A percentile compares a stretch with the other conserved stretches of the same genome.
phyloP scores from a whole-genome alignment of 2,797 vertebrate genomes.

The Hippocampus kuda region DNA sequence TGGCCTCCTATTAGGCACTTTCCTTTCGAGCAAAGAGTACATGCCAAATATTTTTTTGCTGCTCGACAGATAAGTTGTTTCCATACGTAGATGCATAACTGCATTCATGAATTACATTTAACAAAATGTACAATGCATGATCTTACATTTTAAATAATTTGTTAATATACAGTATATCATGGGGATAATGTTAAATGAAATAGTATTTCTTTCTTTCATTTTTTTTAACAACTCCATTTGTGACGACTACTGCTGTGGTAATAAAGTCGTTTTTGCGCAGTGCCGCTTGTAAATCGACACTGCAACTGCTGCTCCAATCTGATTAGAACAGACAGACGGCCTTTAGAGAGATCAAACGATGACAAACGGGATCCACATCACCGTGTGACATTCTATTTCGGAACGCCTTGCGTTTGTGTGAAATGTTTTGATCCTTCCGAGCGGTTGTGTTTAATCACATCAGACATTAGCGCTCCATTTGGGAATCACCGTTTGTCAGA shows the following conservation, averaged over 20 bases:
- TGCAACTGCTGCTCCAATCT: background rate
- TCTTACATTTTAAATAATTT: background rate
- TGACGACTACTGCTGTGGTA: no score
- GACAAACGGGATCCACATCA: background rate
- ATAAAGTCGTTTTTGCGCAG: background rate
- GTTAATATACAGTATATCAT: background rate
- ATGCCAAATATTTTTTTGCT: no score
- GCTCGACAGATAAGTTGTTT: no score
- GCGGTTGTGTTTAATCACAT: background rate
- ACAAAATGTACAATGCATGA: no score
- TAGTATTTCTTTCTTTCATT: no score
- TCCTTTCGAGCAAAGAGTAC: no score
- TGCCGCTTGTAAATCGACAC: background rate
- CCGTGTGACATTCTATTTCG: background rate
- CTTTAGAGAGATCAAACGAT: constrained; percentile 1
- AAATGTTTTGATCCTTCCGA: background rate
- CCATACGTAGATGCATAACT: no score
- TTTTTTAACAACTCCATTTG: background rate
- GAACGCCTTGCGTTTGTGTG: background rate
- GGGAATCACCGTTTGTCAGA: background rate
- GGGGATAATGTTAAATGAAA: no score
- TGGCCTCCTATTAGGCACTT: no score
- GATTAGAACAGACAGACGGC: constrained; percentile 1
- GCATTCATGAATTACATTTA: no score
- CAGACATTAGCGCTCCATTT: background rate